Evolutionary conservation across 1,140 invertebrate genomes (phyloP).

Genomic region (Samia ricini): DNA sequence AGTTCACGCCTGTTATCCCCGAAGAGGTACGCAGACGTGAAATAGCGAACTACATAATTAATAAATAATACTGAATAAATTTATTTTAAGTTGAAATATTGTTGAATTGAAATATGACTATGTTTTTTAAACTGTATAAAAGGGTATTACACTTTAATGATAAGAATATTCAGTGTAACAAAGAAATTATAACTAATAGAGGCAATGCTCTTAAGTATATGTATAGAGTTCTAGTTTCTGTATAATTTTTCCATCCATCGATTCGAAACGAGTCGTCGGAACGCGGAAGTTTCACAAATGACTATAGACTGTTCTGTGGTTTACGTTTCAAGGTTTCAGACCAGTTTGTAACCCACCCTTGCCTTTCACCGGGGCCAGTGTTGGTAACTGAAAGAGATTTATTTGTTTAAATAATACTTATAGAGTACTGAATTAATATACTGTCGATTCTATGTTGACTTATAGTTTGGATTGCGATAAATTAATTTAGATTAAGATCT

Average conservation of each 20-base stretch:
- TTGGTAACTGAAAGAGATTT: neutral
- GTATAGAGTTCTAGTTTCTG: neutral
- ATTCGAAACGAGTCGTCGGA: neutral
- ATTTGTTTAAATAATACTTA: neutral
- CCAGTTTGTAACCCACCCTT: neutral
- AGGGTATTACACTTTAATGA: neutral
- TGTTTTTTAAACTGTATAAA: too few species aligned
- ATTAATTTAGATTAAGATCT: too few species aligned
- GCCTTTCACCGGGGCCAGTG: neutral
- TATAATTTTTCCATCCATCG: neutral
- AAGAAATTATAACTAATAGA: too few species aligned
- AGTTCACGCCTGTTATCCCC: too few species aligned
- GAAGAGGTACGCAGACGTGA: too few species aligned
- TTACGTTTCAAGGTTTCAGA: neutral
- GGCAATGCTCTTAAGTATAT: neutral
- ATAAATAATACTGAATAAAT: too few species aligned
- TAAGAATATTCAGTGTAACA: too few species aligned
- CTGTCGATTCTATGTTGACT: too few species aligned
- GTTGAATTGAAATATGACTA: too few species aligned
- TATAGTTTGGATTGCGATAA: too few species aligned
- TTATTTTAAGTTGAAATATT: too few species aligned
- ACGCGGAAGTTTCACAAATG: conserved; percentile 15
- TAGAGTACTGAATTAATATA: neutral
- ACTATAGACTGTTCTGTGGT: conserved; percentile 1
- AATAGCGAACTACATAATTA: too few species aligned